A percentile compares a stretch with the other conserved stretches of the same genome.
Conservation (phyloP, 2,797 vertebrate species). For the Mus caroli region DNA sequence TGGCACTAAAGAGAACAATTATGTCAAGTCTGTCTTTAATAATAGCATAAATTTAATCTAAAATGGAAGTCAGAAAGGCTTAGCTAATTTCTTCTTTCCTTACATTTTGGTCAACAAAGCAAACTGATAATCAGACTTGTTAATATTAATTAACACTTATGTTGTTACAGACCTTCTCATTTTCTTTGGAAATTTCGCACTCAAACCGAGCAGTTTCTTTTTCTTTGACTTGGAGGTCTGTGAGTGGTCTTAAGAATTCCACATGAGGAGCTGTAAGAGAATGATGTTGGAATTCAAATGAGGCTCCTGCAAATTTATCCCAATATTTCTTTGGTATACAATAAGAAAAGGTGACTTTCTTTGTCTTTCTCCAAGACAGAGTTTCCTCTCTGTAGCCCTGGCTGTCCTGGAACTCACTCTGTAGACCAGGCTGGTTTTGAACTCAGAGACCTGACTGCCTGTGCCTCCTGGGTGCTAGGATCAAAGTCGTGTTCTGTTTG, state of each 20-base stretch:
- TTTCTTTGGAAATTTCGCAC: slow-evolving; percentile 97
- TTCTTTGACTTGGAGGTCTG: slow-evolving; percentile 96
- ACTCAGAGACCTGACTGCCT: background rate
- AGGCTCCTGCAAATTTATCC: slow-evolving; percentile 49
- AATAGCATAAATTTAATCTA: slow-evolving; percentile 52
- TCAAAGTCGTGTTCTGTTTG: too few relatives aligned
- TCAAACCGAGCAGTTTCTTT: slow-evolving; percentile 97
- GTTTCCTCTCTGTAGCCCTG: background rate
- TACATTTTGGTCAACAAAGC: slow-evolving; percentile 17
- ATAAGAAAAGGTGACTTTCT: slow-evolving; percentile 2
- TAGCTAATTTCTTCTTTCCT: background rate
- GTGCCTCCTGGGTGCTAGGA: too few relatives aligned
- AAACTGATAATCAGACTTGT: slow-evolving; percentile 4
- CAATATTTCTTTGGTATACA: background rate
- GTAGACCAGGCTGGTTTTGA: background rate
- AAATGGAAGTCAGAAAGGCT: slow-evolving; percentile 41
- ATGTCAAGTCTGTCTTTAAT: slow-evolving; percentile 31
- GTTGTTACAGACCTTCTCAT: slow-evolving; percentile 91
- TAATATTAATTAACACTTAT: background rate
- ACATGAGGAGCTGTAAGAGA: slow-evolving; percentile 93
- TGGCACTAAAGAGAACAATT: slow-evolving; percentile 10
- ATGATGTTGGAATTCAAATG: slow-evolving; percentile 63
- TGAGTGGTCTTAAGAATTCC: slow-evolving; percentile 96
- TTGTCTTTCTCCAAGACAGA: background rate
- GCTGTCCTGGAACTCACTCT: background rate